Conservation (phyloP, 2,113 vertebrate genomes). For the Onychostoma macrolepis region DNA sequence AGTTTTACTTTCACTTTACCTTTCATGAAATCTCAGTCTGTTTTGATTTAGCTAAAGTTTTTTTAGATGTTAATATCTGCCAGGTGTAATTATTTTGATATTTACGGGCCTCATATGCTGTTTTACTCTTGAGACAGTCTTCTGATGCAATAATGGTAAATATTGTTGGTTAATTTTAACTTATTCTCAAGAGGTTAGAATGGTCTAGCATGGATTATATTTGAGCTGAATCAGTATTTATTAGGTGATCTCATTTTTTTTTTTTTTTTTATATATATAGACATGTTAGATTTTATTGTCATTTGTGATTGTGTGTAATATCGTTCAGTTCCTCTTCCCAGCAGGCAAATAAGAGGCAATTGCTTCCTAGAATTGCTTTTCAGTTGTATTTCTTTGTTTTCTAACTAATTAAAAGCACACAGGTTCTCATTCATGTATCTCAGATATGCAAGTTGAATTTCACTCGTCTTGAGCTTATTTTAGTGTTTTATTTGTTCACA, state of each 20-base stretch:
- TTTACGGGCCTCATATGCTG: background rate
- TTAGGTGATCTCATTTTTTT: background rate
- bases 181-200: no score
- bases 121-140: no score
- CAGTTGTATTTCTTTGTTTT: background rate
- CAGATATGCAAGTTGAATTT: no score
- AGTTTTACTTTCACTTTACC: conserved; percentile 18
- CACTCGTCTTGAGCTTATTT: background rate
- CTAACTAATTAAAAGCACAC: background rate
- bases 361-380: background rate
- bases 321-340: background rate
- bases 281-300: background rate
- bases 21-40: background rate
- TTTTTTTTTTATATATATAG: no score
- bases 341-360: background rate
- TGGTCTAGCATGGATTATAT: background rate
- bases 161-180: background rate
- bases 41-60: background rate
- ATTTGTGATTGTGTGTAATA: background rate
- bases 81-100: background rate
- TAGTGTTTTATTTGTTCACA: background rate
- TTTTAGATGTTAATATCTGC: background rate
- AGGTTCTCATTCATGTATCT: background rate
- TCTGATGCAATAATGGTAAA: background rate
- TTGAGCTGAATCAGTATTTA: background rate